Base-by-base conservation (phyloP, 2,888 invertebrate genomes). In the Monopis laevigella region DNA sequence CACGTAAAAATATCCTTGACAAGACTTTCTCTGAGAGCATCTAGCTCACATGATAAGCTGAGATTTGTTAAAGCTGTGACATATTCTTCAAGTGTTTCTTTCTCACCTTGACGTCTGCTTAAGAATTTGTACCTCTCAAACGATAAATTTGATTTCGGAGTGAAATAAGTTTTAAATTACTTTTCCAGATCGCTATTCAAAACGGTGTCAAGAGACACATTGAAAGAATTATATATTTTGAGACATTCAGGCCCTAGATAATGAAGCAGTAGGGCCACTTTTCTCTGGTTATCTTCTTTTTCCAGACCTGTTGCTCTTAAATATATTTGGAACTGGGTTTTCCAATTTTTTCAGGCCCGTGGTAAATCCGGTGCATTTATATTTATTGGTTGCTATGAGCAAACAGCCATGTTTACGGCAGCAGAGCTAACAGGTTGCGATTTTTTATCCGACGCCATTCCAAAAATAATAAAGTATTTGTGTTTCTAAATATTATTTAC, bases 261-360 rank as follows among this genome's bases (percentile, higher is more conserved):
- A 14, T 36, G 36, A 8, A 36, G 21, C 3, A 36, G 17, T 10
- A 36, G n/a, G 4, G 36, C 36, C 2, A 36, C 36, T 14, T 36
- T 36, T n/a, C 36, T 3, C 19, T 21, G 18, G 19, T 36, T 19
- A 11, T 45, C 17, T 32, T 40, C 43, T 34, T 32, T 29, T 35
- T 40, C 34, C 21, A 30, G 18, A 39, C 11, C 29, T 14, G 12
- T 40, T 45, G 30, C 30, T 26, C 38, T 28, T 24, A 41, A 11
- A 32, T 32, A 30, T 14, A 24, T 16, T 24, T 45, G 19, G 18
- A 35, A 16, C 32, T 18, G 35, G 17, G 18, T 21, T 19, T 17
- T 19, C 36, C 36, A 36, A 19, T 18, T 18, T 11, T 36, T 36
- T 19, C 36, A 36, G 13, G 32, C 16, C 10, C 14, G 11, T 13